A percentile compares a stretch with the other conserved stretches of the same genome.
These are phyloP conservation scores for Pocillopora grandis DNA, from an alignment of 92 coral and sea anemone species.

Conservation along the genomic window DNA sequence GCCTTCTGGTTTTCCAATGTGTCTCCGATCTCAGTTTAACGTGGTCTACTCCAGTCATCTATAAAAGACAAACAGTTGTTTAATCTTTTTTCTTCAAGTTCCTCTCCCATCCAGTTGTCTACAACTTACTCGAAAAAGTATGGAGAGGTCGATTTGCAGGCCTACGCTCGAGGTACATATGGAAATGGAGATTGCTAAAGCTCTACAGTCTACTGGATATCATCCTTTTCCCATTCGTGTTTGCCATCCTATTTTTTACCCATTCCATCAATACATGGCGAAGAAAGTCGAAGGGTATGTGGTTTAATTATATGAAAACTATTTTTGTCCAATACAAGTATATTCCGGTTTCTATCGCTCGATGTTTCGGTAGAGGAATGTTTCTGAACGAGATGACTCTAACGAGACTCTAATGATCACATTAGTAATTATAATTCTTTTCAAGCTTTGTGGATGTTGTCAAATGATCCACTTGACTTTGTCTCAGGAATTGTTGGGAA, in stretches of 20 bases:
- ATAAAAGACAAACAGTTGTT: too few relatives aligned
- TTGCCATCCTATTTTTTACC: slow-evolving; percentile 5
- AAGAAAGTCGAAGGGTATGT: slow-evolving; percentile 23
- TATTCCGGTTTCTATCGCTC: too few relatives aligned
- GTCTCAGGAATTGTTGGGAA: too few relatives aligned
- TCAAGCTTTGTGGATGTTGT: too few relatives aligned
- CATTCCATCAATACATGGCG: slow-evolving; percentile 30
- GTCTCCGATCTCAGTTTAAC: neutral
- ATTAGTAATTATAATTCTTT: too few relatives aligned
- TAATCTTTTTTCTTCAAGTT: slow-evolving; percentile 10
- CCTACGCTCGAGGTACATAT: slow-evolving; percentile 5
- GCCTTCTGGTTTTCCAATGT: too few relatives aligned
- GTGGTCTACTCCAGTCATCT: neutral
- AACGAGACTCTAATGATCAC: too few relatives aligned
- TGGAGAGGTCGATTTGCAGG: slow-evolving; percentile 47
- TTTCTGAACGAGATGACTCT: too few relatives aligned
- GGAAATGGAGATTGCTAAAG: slow-evolving; percentile 34
- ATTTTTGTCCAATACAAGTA: too few relatives aligned
- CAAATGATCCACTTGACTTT: too few relatives aligned
- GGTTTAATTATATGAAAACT: too few relatives aligned
- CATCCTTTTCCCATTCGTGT: slow-evolving; percentile 33
- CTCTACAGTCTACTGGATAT: slow-evolving; percentile 25
- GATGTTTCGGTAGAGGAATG: too few relatives aligned
- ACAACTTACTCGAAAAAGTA: slow-evolving; percentile 26
- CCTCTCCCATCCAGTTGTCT: slow-evolving; percentile 39